Base-by-base conservation (phyloP, 2,888 invertebrate species). In the Phaonia tiefii region DNA sequence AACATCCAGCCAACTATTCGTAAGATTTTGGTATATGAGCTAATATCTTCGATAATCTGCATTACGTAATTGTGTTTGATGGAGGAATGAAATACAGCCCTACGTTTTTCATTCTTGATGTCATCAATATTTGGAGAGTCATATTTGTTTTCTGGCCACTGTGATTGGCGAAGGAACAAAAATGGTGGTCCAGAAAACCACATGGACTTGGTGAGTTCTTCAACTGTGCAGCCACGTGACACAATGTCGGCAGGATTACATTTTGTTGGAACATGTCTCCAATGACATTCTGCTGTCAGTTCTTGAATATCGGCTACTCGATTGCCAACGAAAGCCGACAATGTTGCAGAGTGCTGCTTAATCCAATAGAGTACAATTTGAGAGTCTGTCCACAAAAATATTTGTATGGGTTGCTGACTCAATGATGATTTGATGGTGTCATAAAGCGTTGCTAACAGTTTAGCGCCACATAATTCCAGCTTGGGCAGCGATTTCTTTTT, bases 241-340 rank as follows among this genome's bases (percentile, higher is more conserved):
- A 72, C 79, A 10, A 80, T 22, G 26, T 84, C 81, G 0, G 77
- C 82, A 22, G 80, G 77, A 49, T 82, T 82, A 42, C n/a, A 51
- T 1, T 78, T 22, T 10, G 77, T 75, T 39, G 76, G 83, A 1
- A 83, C 80, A 54, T 83, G 75, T 44, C 56, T 79, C 82, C 78
- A 83, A 67, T 46, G 2, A 44, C 31, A 17, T 49, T 7, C 60
- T n/a, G 4, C 17, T 22, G 83, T 72, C 8, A 60, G 20, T 13
- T 79, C 76, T 31, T 79, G 80, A 22, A 83, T 83, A 54, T 67
- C 67, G 4, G 71, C 71, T 5, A 70, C 63, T 25, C 74, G 8
- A 44, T 65, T 82, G 31, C 49, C 77, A 31, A 83, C 75, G 8
- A 80, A 80, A 4, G 26, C 75, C 0, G 58, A 63, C n/a, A 78